Conservation (phyloP, 2,888 invertebrate species). For the Apodemia zela region DNA sequence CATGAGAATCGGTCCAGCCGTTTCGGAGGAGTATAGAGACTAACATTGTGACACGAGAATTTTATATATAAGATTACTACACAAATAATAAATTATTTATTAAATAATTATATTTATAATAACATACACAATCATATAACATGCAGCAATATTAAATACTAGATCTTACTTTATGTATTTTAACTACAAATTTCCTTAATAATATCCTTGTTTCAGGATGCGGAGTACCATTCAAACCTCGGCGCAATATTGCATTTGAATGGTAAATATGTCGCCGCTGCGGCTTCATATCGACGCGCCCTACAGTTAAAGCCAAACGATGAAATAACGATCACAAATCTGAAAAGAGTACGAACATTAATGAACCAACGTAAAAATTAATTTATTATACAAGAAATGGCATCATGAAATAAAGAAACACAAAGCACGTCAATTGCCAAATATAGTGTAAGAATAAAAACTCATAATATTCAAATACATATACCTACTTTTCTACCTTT, state of each 20-base stretch:
- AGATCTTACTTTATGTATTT: too few relatives aligned
- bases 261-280: slow-evolving; percentile 93
- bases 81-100: too few relatives aligned
- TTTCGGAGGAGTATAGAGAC: too few relatives aligned
- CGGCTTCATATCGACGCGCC: slow-evolving; percentile 91
- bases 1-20: too few relatives aligned
- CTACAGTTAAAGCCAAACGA: slow-evolving; percentile 93
- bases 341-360: slow-evolving; percentile 79
- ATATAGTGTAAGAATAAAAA: slow-evolving; percentile 38
- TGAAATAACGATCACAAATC: slow-evolving; percentile 92
- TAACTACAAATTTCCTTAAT: neutral
- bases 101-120: too few relatives aligned
- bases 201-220: slow-evolving; percentile 80
- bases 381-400: slow-evolving; percentile 27
- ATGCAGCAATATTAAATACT: too few relatives aligned
- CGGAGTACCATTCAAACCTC: slow-evolving; percentile 94
- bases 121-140: too few relatives aligned
- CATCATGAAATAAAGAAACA: slow-evolving; percentile 35
- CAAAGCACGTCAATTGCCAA: slow-evolving; percentile 72
- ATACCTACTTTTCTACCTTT: slow-evolving; percentile 14
- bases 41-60: too few relatives aligned
- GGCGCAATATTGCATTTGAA: slow-evolving; percentile 97
- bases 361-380: slow-evolving; percentile 64
- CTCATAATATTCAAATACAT: slow-evolving; percentile 21
- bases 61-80: too few relatives aligned